Base-by-base conservation (phyloP, 1,140 invertebrate species). In the Apis florea region DNA sequence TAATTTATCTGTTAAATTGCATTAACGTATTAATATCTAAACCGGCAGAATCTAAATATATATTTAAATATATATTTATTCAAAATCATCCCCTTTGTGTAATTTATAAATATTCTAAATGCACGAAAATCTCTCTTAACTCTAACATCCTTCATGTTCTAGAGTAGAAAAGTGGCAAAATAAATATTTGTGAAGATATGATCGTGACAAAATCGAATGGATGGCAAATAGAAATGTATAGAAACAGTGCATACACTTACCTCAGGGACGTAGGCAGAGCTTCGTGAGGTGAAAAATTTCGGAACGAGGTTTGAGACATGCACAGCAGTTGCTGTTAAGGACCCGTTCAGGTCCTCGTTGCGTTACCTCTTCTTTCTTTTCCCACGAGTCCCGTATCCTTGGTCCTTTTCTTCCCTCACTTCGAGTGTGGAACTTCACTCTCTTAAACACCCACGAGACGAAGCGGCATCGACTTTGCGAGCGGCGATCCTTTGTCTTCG, bases 241-340 rank as follows among this genome's bases (percentile, higher is more conserved):
- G 21, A 74, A 15, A 74, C 1, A 0, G 12, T 49, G 10, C 24
- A 13, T 40, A 15, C 12, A 15, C 83, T 86, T 77, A 90, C 89
- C 88, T 90, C 89, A 90, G 83, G 84, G 66, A 89, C 70, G 89
- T 90, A 72, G 82, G 66, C 89, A 79, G 83, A 89, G 86, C 89
- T 88, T 88, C 78, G 86, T 74, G 82, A 79, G 83, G 71, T 69
- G 83, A 90, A 90, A 89, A 89, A 64, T 73, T 85, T 54, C 47
- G 40, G 47, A 63, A 61, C 84, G 49, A 54, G 83, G 64, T 85
- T 73, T 77, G 88, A 88, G 89, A 89, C 89, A 89, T 89, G 82
- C 89, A 89, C 88, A 79, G 83, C 69, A 51, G 59, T 88, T 77
- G 77, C 69, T 75, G 67, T 72, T 73, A 85, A 87, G 85, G 87